Evolutionary conservation across 2,113 vertebrate species (phyloP).

Genomic region (Oxygymnocypris stewartii): DNA sequence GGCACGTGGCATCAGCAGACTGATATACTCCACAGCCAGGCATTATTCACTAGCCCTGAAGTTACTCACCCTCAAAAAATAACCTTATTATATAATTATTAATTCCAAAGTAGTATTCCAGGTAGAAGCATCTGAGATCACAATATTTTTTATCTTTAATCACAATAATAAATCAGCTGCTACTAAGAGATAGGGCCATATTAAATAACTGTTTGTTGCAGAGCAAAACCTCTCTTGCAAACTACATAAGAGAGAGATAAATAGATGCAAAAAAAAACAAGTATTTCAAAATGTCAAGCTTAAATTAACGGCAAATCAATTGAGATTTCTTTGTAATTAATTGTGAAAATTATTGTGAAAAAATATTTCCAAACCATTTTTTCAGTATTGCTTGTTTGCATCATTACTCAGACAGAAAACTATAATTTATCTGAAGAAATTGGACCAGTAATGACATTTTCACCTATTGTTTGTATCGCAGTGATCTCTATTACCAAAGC

Average conservation of each 20-base stretch:
- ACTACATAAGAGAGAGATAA: background rate
- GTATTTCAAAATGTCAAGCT: no score
- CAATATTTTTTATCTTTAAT: background rate
- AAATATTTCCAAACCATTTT: no score
- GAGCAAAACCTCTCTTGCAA: background rate
- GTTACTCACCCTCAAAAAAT: constrained; percentile 48
- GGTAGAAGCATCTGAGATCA: background rate
- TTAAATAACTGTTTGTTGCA: background rate
- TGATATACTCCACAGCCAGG: constrained; percentile 61
- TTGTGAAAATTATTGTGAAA: no score
- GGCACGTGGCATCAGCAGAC: constrained; percentile 58
- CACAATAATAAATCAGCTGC: background rate
- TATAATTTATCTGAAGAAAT: background rate
- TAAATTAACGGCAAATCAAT: no score
- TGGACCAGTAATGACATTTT: background rate
- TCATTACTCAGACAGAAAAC: background rate
- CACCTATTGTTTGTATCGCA: background rate
- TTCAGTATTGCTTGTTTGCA: background rate
- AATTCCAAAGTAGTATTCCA: constrained; percentile 25
- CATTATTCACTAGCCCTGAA: constrained; percentile 56
- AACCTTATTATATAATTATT: constrained; percentile 27
- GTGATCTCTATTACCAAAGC: background rate
- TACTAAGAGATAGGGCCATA: background rate
- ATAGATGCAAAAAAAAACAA: background rate
- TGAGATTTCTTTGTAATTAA: no score